phyloP scores from a whole-genome alignment of 2,797 vertebrate genomes.

The Cheirogaleus major region DNA sequence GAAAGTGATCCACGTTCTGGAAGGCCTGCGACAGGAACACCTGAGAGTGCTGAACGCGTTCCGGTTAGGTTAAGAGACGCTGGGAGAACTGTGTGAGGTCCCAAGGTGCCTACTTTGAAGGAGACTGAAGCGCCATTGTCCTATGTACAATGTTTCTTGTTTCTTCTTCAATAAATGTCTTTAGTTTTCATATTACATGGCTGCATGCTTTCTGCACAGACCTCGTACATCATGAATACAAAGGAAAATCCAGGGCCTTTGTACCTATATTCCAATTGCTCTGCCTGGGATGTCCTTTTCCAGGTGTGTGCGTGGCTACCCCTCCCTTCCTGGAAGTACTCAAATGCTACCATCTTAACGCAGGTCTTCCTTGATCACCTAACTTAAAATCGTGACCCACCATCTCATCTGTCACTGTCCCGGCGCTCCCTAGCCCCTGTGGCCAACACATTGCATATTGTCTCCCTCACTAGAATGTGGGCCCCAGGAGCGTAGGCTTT shows the following conservation, averaged over 20 bases:
- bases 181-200: too few species aligned
- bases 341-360: accelerated
- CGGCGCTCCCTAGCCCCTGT: background rate
- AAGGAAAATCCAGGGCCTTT: background rate
- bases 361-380: background rate
- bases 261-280: background rate
- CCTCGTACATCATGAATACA: background rate
- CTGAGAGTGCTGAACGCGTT: too few species aligned
- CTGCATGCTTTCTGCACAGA: too few species aligned
- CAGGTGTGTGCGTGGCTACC: background rate
- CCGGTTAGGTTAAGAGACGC: too few species aligned
- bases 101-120: too few species aligned
- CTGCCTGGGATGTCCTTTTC: background rate
- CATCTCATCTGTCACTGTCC: accelerated
- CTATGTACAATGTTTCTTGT: too few species aligned
- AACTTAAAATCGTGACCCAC: background rate
- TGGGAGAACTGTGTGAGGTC: too few species aligned
- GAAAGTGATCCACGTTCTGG: too few species aligned
- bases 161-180: too few species aligned
- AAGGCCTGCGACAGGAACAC: too few species aligned
- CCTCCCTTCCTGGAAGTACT: background rate
- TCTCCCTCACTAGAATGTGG: background rate
- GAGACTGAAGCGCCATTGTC: too few species aligned
- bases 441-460: accelerated
- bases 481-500: accelerated